These are phyloP conservation scores for Argyrosomus regius DNA, from an alignment of 2,797 vertebrate genomes.

Conservation along the genomic window DNA sequence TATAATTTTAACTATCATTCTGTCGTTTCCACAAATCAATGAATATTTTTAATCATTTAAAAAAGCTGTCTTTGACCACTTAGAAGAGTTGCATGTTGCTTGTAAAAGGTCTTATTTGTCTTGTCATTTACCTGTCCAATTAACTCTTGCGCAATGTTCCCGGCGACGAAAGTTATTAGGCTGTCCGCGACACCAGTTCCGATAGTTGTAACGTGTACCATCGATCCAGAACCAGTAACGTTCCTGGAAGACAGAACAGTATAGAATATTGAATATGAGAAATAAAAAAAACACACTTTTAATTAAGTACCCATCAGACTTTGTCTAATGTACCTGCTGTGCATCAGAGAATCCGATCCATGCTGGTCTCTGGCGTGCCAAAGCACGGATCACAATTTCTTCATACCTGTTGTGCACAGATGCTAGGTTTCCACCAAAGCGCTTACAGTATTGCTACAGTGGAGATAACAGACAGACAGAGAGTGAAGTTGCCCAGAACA, in stretches of 20 bases:
- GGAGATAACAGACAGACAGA: background rate
- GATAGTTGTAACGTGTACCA: background rate
- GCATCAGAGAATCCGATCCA: background rate
- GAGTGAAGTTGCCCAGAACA: background rate
- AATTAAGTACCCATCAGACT: background rate
- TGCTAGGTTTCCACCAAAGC: background rate
- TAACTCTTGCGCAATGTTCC: background rate
- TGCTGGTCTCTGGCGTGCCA: fast-evolving
- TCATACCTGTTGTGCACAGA: background rate
- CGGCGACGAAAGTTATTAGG: no score
- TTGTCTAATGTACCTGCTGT: background rate
- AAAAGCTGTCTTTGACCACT: no score
- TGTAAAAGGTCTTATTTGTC: no score
- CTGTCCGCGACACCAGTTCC: background rate
- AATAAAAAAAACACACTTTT: no score
- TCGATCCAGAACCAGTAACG: background rate
- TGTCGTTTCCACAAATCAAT: no score
- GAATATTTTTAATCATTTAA: no score
- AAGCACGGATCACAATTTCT: background rate
- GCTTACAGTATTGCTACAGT: background rate
- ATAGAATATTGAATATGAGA: background rate
- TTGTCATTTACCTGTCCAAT: background rate
- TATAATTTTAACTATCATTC: no score
- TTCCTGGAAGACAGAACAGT: background rate
- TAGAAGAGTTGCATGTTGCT: no score